Evolutionary conservation across 2,888 invertebrate species (phyloP).

Genomic region (Lottia scabra): DNA sequence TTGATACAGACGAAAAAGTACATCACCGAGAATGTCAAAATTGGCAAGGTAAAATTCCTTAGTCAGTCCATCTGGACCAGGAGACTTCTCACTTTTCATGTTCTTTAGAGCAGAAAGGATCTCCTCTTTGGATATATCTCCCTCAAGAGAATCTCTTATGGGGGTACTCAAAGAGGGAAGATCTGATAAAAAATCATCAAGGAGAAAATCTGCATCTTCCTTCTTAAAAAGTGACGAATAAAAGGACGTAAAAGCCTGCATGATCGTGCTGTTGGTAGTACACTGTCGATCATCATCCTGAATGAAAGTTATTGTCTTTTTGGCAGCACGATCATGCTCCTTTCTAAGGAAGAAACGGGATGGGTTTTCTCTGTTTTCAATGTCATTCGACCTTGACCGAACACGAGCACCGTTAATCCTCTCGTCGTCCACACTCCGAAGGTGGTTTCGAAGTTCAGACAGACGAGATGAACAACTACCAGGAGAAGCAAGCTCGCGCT

Average conservation of each 20-base stretch:
- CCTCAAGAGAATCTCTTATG: not conserved
- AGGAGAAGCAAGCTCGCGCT: not conserved
- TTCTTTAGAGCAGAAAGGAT: constrained; percentile 9
- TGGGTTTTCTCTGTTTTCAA: constrained; percentile 13
- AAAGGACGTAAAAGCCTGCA: constrained; percentile 3
- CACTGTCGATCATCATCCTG: not conserved
- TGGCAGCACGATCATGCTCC: constrained; percentile 11
- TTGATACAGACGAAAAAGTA: constrained; percentile 16
- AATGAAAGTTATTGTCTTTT: constrained; percentile 7
- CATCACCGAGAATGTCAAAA: constrained; percentile 22
- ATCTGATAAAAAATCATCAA: constrained; percentile 3
- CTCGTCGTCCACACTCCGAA: not conserved
- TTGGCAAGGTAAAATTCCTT: constrained; percentile 34
- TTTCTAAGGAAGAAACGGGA: constrained; percentile 14
- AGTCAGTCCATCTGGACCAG: constrained; percentile 35
- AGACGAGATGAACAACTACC: constrained; percentile 1
- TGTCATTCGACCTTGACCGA: constrained; percentile 9
- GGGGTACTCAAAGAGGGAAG: not conserved
- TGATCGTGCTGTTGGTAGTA: constrained; percentile 2
- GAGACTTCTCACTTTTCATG: constrained; percentile 30
- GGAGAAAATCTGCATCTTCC: constrained; percentile 10
- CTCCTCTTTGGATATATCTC: constrained; percentile 7
- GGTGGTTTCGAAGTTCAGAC: not conserved
- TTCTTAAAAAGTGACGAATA: constrained; percentile 3
- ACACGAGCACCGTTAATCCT: constrained; percentile 6